Evolutionary conservation across 2,888 invertebrate species (phyloP), one percentile per base, ranked within the genome.

Genomic region (Oscheius sp.): DNA sequence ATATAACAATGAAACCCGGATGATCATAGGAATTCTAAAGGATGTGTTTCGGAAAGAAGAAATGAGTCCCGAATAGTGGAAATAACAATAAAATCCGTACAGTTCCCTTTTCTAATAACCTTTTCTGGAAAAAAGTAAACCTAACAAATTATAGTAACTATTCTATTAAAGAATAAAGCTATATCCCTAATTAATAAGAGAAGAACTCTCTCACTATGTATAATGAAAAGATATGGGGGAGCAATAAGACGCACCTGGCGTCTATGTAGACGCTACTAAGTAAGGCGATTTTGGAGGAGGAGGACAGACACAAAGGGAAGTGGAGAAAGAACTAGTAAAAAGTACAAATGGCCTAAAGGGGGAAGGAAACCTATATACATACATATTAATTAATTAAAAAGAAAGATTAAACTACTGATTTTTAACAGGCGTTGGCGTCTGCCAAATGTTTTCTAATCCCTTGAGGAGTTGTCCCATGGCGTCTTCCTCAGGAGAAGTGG

Each of bases 371-470:
- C 66, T 66, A 66, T 66, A 66, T 66, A 66, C 66, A 66, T 49
- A 66, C 66, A 66, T 16, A 29, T 25, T 23, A 66, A 27, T 49
- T 49, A 52, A 63, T 13, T 12, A 21, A 35, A 49, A 64, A 9
- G 45, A 29, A 35, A 6, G 35, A 35, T 7, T 12, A 13, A 23
- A 29, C 66, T 66, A 66, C n/a, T 2, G 66, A 21, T 66, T 49
- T 29, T 66, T 66, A 13, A 66, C 66, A 52, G 66, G 66, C 2
- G 66, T 66, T 49, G 66, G 66, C 7, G 69, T 21, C 18, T 76
- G 66, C 82, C 82, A 83, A 18, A 83, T 73, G 45, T 81, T 78
- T 59, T 81, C 82, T 49, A 83, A 56, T 53, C 79, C 82, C 46
- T 75, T 77, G 49, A 76, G 49, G 23, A 81, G 73, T 13, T 41